Base-by-base conservation (phyloP, 2,888 invertebrate genomes). In the Hartigia nigra region DNA sequence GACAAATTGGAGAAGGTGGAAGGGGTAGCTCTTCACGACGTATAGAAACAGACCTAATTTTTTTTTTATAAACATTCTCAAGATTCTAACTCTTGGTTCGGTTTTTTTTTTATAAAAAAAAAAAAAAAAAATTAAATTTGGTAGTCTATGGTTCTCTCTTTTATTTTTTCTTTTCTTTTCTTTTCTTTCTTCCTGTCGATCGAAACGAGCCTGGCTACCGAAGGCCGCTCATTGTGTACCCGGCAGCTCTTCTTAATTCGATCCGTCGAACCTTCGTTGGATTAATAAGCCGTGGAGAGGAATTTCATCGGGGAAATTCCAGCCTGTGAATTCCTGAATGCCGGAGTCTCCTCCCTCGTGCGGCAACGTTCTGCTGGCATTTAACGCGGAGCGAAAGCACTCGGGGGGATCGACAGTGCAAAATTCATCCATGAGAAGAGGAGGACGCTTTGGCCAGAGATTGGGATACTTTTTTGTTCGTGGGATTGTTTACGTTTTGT, bases 241-340 rank as follows among this genome's bases (percentile, higher is more conserved):
- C 69, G 76, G 74, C 76, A 74, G 78, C 76, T 74, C 74, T 69
- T 55, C 55, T 76, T 76, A 79, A 79, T 79, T 79, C 76, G 78
- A 79, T 79, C 78, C 76, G 78, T 76, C 76, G 78, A 76, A 55
- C 76, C 74, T n/a, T 69, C 76, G 76, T 74, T 74, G 76, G 78
- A 76, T 76, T 76, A 79, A 79, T 69, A 79, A 70, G 31, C 69
- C 70, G 72, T 72, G 72, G 34, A 12, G 34, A 72, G 72, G 31
- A 72, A 72, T 72, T 72, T 3, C 31, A 72, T 2, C 72, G 72
- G 31, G 12, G 31, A 12, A 32, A 34, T 72, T 55, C 55, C 55
- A 55, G 5, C 55, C 23, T 9, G 55, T 9, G 23, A 9, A 55
- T 23, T 55, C 23, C 23, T 55, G 9, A 0, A n/a, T n/a, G n/a